Percentiles rank a stretch among this genome's conserved stretches.
Evolutionary conservation across 2,888 invertebrate genomes (phyloP).

Genomic region (Limnephilus rhombicus): DNA sequence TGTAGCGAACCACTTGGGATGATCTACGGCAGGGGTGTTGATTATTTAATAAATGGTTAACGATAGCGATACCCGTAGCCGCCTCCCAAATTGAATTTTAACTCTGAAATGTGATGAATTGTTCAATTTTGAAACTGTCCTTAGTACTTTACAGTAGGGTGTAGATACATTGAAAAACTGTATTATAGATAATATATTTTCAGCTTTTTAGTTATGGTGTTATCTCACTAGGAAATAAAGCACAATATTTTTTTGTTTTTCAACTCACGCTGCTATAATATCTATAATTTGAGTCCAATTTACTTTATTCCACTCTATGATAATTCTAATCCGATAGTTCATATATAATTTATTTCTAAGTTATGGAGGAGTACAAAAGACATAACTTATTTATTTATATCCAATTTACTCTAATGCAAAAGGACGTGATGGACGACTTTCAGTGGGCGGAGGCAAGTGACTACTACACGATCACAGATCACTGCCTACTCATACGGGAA

Average conservation of each 20-base stretch:
- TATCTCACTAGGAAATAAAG: too few species aligned
- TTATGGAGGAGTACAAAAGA: background rate
- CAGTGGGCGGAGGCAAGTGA: background rate
- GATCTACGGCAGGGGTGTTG: too few species aligned
- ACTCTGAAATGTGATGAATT: too few species aligned
- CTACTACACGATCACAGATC: background rate
- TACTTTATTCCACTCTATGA: background rate
- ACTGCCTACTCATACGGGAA: background rate
- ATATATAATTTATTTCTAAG: background rate
- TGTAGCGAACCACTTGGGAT: too few species aligned
- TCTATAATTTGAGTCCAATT: background rate
- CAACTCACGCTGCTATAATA: background rate
- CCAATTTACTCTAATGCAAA: background rate
- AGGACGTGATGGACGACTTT: background rate
- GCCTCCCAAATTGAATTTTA: too few species aligned
- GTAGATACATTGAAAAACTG: too few species aligned
- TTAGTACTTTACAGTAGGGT: too few species aligned
- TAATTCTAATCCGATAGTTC: background rate
- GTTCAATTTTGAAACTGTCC: too few species aligned
- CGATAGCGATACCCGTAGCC: too few species aligned
- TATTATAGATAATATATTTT: background rate
- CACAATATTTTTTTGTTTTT: background rate
- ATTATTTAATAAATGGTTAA: too few species aligned
- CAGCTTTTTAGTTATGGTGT: background rate
- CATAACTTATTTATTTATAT: background rate